Conservation (phyloP, 35 echinoderm and acorn worm species). For the Strongylocentrotus purpuratus region DNA sequence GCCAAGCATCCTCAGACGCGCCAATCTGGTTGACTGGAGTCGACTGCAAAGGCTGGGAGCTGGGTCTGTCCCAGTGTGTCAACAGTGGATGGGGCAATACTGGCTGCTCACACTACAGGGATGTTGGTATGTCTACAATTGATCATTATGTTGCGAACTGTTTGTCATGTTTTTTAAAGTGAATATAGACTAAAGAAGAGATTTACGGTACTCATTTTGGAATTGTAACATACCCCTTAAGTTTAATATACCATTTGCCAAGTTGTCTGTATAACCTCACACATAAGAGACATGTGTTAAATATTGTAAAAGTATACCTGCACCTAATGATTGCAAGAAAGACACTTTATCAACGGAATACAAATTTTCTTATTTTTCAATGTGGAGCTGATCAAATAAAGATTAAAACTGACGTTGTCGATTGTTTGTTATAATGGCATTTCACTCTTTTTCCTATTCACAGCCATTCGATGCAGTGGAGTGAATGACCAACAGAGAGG, state of each 20-base stretch:
- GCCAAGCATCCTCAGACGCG: conserved; percentile 18
- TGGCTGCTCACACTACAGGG: conserved; percentile 49
- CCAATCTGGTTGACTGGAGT: conserved; percentile 69
- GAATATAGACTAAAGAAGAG: background rate
- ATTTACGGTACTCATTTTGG: background rate
- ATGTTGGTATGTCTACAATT: conserved; percentile 68
- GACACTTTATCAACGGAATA: background rate
- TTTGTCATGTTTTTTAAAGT: background rate
- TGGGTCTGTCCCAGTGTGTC: conserved; percentile 66
- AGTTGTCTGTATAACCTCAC: background rate
- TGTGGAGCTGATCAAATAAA: background rate
- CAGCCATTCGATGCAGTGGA: conserved; percentile 82
- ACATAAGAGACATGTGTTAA: background rate
- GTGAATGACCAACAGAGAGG: conserved; percentile 38
- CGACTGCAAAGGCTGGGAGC: conserved; percentile 83
- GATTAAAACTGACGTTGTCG: background rate
- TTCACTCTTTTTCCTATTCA: background rate
- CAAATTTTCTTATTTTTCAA: background rate
- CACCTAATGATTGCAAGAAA: background rate
- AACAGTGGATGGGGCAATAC: conserved; percentile 43
- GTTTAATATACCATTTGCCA: background rate
- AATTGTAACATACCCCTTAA: background rate
- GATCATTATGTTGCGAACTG: background rate
- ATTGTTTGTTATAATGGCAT: background rate
- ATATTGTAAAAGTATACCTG: background rate